phyloP scores from a whole-genome alignment of 2,888 invertebrate species.

The Lepidochitona cinerea region DNA sequence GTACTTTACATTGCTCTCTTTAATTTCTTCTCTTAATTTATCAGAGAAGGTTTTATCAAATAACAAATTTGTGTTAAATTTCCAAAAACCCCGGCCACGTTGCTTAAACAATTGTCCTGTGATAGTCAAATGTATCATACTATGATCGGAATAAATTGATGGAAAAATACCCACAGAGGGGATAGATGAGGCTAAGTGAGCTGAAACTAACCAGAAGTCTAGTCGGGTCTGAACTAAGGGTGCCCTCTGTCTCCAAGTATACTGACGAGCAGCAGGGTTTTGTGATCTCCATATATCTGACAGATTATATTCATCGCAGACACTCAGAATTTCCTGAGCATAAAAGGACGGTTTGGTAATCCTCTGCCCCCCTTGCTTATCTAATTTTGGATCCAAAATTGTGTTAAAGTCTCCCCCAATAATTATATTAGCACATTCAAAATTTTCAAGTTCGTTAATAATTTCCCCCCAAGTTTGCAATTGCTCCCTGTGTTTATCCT shows the following conservation, averaged over 20 bases:
- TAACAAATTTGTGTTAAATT: background rate
- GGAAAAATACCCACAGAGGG: no score
- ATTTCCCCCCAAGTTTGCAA: no score
- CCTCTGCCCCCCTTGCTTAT: background rate
- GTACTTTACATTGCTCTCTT: background rate
- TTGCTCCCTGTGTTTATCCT: no score
- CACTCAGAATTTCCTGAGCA: background rate
- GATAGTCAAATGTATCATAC: background rate
- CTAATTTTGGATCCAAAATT: background rate
- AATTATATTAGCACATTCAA: no score
- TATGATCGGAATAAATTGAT: background rate
- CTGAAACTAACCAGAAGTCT: background rate
- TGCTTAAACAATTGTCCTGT: background rate
- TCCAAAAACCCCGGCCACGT: background rate
- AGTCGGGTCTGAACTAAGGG: background rate
- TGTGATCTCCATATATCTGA: background rate
- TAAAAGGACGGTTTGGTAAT: background rate
- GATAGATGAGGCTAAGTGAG: background rate
- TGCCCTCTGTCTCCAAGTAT: background rate
- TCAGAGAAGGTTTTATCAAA: background rate
- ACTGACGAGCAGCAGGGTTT: background rate
- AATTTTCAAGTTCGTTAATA: no score
- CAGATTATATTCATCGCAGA: background rate
- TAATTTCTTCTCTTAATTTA: background rate
- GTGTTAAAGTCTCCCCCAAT: background rate